These are phyloP conservation scores for Peromyscus aztecus DNA, from an alignment of 2,797 vertebrate genomes.

Conservation along the genomic window DNA sequence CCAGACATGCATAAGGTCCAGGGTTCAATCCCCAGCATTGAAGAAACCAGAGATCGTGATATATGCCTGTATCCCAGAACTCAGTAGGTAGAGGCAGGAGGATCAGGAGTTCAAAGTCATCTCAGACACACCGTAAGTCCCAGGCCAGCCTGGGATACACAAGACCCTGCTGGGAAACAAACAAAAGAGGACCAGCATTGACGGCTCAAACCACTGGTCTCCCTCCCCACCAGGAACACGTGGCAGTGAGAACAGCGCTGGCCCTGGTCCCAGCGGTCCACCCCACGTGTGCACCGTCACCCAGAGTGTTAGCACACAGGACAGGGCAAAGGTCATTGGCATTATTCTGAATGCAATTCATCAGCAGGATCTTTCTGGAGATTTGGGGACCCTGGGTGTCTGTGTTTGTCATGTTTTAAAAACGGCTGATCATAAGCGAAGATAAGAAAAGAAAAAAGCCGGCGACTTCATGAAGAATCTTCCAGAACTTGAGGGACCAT, in stretches of 20 bases:
- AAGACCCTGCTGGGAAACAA: neutral
- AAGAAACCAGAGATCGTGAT: neutral
- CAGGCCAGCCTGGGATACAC: too few species aligned
- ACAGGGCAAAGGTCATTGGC: neutral
- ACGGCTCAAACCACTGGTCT: too few species aligned
- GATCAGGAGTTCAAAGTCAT: neutral
- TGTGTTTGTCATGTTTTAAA: neutral
- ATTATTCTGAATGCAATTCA: neutral
- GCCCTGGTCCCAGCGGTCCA: neutral
- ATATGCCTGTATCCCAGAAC: neutral
- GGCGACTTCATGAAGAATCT: neutral
- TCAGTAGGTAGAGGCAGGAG: neutral
- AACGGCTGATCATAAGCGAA: neutral
- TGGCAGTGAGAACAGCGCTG: fast-evolving
- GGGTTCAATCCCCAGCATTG: neutral
- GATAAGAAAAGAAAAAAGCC: neutral
- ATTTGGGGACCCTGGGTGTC: too few species aligned
- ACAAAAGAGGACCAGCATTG: neutral
- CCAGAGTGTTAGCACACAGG: neutral
- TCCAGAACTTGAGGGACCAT: neutral
- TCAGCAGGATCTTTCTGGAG: too few species aligned
- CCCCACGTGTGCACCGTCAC: neutral
- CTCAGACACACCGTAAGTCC: too few species aligned
- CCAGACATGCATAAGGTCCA: neutral
- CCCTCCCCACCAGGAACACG: fast-evolving